Evolutionary conservation across 2,113 vertebrate species (phyloP), one percentile per base, ranked within the genome.

Genomic region (Fulica atra): DNA sequence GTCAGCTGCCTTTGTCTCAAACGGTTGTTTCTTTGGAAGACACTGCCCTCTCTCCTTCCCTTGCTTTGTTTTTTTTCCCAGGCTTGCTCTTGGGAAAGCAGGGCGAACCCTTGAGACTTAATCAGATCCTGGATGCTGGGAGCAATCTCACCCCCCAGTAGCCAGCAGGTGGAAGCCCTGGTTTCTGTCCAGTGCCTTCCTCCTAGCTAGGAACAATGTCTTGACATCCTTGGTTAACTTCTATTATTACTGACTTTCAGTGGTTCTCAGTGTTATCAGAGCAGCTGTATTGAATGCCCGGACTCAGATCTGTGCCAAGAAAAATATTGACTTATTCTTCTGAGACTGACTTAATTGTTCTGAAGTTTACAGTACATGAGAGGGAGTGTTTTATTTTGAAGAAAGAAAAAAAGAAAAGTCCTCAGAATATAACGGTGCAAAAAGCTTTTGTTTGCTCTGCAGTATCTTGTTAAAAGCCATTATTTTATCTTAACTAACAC

Each of bases 261-360:
- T n/a, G 5, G 26, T 74, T 81, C 71, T 94, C 25, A 38, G 81
- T 92, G 73, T 94, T 92, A 94, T 89, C 73, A 87, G 88, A 96
- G 61, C 64, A 60, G 12, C 68, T 18, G 12, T 88, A 88, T 88
- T 88, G 63, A 95, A 94, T 94, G 76, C 66, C 81, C 0, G 0
- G 56, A 57, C 56, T 81, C 40, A 44, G 18, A 11, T 56, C 42
- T 95, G 56, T 95, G 93, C 92, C 95, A 96, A 94, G 83, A 91
- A 94, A 93, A 95, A 95, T 92, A 94, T 72, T 94, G 81, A 92
- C 93, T 72, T 88, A 88, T 26, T 94, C 82, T 93, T 88, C 81
- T 81, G 90, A 93, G 69, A 90, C 82, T 89, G 60, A 86, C 80
- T 89, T 92, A 89, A 88, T 93, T 95, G 95, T 92, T 97, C 96